Base-by-base conservation (phyloP, 2,888 invertebrate genomes). In the Eupithecia centaureata region DNA sequence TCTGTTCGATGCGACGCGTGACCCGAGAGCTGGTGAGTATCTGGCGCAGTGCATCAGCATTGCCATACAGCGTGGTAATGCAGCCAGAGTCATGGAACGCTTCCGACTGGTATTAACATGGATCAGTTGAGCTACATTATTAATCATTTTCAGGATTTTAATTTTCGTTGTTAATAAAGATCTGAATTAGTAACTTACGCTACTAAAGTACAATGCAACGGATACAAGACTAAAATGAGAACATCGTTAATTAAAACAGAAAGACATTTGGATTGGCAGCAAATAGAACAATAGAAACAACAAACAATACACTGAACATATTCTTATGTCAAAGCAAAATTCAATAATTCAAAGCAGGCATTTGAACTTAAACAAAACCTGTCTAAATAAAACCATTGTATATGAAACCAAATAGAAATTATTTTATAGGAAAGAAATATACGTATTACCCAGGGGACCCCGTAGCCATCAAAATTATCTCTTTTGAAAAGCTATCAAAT, bases 261-360 rank as follows among this genome's bases (percentile, higher is more conserved):
- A 66, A 66, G 60, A 57, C 66, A 63, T 66, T 70, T 63, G 30
- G 60, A 70, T 70, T 54, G 69, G 61, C 66, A 63, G 63, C 56
- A 54, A 28, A 65, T 59, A 59, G 62, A 69, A 69, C 69, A 69
- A 69, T 63, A 65, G 65, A 10, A 56, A 63, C 56, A 30, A 61
- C 25, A 52, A 66, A 63, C 65, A 70, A 66, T 70, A 63, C 66
- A 60, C 42, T 30, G 12, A 65, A 59, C 28, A 58, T 54, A 52
- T 27, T 7, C 12, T 12, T 47, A 22, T 10, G 47, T 2, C 22
- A 42, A 18, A 18, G 18, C 3, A 47, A 54, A 33, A 59, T 42
- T 28, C 28, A 32, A 51, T 47, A 22, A 47, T 47, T 22, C 47
- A 22, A 47, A 22, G 10, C 18, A 10, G 47, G 4, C 47, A 22